Conservation (phyloP, 1,140 invertebrate genomes). For the Eupristina koningsbergeri region DNA sequence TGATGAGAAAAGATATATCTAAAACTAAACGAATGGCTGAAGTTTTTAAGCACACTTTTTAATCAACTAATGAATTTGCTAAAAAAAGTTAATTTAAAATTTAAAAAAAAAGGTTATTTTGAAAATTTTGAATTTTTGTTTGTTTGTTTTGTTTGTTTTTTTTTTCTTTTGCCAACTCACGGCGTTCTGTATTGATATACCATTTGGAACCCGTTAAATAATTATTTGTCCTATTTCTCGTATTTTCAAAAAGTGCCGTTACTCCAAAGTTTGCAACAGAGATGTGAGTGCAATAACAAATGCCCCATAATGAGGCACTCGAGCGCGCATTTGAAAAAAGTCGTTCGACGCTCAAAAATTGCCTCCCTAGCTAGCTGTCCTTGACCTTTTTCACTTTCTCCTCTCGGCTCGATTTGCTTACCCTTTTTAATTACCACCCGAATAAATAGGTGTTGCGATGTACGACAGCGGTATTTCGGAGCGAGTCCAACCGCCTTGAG, state of each 20-base stretch:
- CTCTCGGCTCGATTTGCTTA: background rate
- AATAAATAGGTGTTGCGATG: no score
- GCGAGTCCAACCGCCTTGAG: no score
- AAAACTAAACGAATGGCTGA: background rate
- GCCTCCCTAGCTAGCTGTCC: background rate
- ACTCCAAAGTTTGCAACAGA: background rate
- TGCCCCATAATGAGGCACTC: background rate
- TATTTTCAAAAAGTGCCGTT: background rate
- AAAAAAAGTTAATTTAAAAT: no score
- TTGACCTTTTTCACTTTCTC: constrained; percentile 28
- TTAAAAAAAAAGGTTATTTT: no score
- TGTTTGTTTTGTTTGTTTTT: no score
- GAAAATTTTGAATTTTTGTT: no score
- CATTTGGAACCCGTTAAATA: background rate
- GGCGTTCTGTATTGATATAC: background rate
- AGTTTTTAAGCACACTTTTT: background rate
- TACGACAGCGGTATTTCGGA: no score
- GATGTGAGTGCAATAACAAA: background rate
- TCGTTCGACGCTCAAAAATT: background rate
- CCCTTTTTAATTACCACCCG: no score
- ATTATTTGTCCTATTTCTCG: background rate
- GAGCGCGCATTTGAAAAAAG: no score
- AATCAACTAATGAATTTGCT: background rate
- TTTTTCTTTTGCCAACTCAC: no score
- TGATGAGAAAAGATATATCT: background rate